These are phyloP conservation scores for Teleogryllus occipitalis DNA, from an alignment of 1,140 invertebrate species.

Conservation along the genomic window DNA sequence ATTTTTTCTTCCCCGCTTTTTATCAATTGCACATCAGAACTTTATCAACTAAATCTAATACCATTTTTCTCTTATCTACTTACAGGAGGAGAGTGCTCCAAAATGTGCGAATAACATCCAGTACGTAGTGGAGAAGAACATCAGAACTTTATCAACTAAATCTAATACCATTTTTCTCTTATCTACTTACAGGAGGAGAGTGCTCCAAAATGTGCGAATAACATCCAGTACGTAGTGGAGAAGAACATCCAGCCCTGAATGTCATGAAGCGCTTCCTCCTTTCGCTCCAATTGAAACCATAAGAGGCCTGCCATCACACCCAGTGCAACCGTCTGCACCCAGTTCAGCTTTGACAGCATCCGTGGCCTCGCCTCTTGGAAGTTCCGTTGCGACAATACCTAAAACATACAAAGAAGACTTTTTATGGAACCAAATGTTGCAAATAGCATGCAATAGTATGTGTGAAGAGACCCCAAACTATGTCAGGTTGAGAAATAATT, in stretches of 20 bases:
- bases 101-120: slow-evolving; percentile 83
- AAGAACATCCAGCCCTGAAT: slow-evolving; percentile 84
- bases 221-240: slow-evolving; percentile 79
- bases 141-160: slow-evolving; percentile 38
- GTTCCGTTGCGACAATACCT: slow-evolving; percentile 65
- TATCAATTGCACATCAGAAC: too few relatives aligned
- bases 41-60: too few relatives aligned
- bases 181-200: slow-evolving; percentile 59
- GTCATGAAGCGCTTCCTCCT: slow-evolving; percentile 66
- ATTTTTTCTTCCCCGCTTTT: too few relatives aligned
- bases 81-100: slow-evolving; percentile 67
- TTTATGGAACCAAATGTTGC: too few relatives aligned
- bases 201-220: slow-evolving; percentile 74
- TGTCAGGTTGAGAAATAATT: too few relatives aligned
- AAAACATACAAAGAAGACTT: too few relatives aligned
- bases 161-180: too few relatives aligned
- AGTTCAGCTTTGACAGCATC: slow-evolving; percentile 73
- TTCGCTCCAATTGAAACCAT: slow-evolving; percentile 69
- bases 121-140: slow-evolving; percentile 79
- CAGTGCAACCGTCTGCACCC: slow-evolving; percentile 68
- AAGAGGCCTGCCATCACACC: slow-evolving; percentile 66
- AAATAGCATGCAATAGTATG: too few relatives aligned
- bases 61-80: slow-evolving; percentile 31
- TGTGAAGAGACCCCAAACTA: too few relatives aligned
- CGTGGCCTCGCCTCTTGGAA: slow-evolving; percentile 68